Conservation (phyloP, 2,888 invertebrate species). For the Nyleta sp. region DNA sequence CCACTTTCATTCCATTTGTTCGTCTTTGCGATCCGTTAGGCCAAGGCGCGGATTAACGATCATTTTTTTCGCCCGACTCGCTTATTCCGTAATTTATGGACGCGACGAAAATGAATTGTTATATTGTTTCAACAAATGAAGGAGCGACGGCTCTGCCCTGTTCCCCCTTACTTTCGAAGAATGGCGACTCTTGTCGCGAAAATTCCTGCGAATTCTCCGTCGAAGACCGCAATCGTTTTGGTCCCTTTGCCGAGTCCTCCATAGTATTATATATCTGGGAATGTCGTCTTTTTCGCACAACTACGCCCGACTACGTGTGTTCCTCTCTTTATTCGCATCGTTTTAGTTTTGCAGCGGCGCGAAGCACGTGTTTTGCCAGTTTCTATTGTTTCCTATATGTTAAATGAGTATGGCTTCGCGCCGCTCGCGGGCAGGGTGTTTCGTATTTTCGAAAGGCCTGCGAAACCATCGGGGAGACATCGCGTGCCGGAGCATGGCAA, state of each 20-base stretch:
- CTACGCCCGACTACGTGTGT: slow-evolving; percentile 47
- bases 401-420: slow-evolving; percentile 74
- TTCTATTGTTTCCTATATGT: slow-evolving; percentile 82
- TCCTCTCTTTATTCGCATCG: slow-evolving; percentile 60
- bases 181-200: slow-evolving; percentile 25
- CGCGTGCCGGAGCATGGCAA: slow-evolving; percentile 24
- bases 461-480: slow-evolving; percentile 30
- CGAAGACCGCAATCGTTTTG: slow-evolving; percentile 39
- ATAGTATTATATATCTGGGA: slow-evolving; percentile 74
- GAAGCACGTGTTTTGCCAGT: slow-evolving; percentile 83
- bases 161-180: slow-evolving; percentile 38
- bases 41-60: slow-evolving; percentile 6
- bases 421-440: slow-evolving; percentile 60
- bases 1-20: slow-evolving; percentile 39
- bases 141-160: slow-evolving; percentile 70
- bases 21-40: slow-evolving; percentile 26
- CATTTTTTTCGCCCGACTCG: no score
- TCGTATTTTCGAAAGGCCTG: slow-evolving; percentile 61
- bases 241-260: slow-evolving; percentile 61
- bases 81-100: slow-evolving; percentile 63
- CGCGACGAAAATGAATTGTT: slow-evolving; percentile 81
- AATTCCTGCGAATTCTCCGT: slow-evolving; percentile 32
- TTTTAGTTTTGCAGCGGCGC: slow-evolving; percentile 79
- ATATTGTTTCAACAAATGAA: slow-evolving; percentile 81
- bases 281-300: slow-evolving; percentile 57